Conservation (phyloP, 2,888 invertebrate species). For the Epistrophella euchroma region DNA sequence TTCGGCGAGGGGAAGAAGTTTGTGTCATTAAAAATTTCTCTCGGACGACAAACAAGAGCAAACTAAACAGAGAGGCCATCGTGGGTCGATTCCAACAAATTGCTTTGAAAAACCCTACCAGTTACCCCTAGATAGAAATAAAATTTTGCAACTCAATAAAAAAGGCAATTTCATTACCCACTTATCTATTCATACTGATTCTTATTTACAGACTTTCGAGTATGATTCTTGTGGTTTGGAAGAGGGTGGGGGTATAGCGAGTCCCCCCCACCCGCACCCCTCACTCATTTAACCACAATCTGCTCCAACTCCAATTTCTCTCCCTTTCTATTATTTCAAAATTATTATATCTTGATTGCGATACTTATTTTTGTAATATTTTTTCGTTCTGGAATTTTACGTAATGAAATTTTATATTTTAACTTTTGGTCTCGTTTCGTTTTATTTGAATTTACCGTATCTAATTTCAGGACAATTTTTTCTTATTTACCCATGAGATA, state of each 20-base stretch:
- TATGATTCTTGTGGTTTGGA: neutral
- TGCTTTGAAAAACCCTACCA: neutral
- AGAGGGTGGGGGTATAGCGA: too few species aligned
- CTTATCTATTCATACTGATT: slow-evolving; percentile 63
- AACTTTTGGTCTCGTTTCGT: slow-evolving; percentile 64
- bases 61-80: neutral
- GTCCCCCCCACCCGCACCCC: neutral
- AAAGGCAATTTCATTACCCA: slow-evolving; percentile 50
- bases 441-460: slow-evolving; percentile 69
- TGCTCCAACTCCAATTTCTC: neutral
- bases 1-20: neutral
- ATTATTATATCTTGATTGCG: slow-evolving; percentile 30
- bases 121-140: neutral
- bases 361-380: slow-evolving; percentile 47
- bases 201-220: slow-evolving; percentile 13
- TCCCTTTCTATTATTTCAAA: slow-evolving; percentile 21
- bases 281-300: neutral
- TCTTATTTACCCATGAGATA: slow-evolving; percentile 19
- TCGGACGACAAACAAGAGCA: neutral
- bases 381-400: slow-evolving; percentile 56
- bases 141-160: slow-evolving; percentile 31
- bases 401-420: slow-evolving; percentile 73
- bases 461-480: slow-evolving; percentile 62
- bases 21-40: slow-evolving; percentile 16
- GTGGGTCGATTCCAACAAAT: slow-evolving; percentile 22